Evolutionary conservation across 1,140 invertebrate genomes (phyloP), one percentile per base, ranked within the genome.

Genomic region (Ooceraea biroi): DNA sequence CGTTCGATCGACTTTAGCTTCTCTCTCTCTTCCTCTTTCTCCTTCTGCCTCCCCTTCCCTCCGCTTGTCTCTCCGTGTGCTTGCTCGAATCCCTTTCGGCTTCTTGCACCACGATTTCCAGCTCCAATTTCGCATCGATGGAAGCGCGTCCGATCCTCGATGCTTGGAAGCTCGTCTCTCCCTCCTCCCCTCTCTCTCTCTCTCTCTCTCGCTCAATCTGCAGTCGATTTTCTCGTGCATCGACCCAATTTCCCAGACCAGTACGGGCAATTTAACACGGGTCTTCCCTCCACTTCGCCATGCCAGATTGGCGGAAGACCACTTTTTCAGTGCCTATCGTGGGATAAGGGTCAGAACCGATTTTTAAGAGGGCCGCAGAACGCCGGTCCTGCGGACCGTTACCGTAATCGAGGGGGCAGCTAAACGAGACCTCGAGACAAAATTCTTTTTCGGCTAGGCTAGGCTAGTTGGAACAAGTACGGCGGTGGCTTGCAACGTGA

Each of bases 161-260:
- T 66, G 84, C 60, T 36, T 85, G 76, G 73, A 77, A 66, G 85
- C 69, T 86, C 84, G 61, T 74, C 30, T 55, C 41, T 30, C 48
- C 52, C 7, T 69, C 30, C 22, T 2, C 44, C 57, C 22, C 44
- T 60, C 17, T 27, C 57, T 10, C 36, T 3, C 17, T 57, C 22
- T 19, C 19, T 44, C 63, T 17, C 22, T 69, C 50, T 44, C 72
- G 77, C 87, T 89, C 88, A 88, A 89, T 89, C 88, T 78, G 71
- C 84, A 89, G 86, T 89, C 87, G 88, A 89, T 89, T 89, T 89
- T 89, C 88, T 80, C 87, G 88, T 89, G 88, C 88, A 88, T 80
- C 88, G 88, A 89, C 88, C 88, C 87, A 89, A 90, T 90, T 90
- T 89, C 87, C 76, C 76, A 82, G 65, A 12, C 71, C 58, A 63